Evolutionary conservation across 53 echinoderm and acorn worm genomes (phyloP), one percentile per base, ranked within the genome.

Genomic region (Paelopatides confundens): DNA sequence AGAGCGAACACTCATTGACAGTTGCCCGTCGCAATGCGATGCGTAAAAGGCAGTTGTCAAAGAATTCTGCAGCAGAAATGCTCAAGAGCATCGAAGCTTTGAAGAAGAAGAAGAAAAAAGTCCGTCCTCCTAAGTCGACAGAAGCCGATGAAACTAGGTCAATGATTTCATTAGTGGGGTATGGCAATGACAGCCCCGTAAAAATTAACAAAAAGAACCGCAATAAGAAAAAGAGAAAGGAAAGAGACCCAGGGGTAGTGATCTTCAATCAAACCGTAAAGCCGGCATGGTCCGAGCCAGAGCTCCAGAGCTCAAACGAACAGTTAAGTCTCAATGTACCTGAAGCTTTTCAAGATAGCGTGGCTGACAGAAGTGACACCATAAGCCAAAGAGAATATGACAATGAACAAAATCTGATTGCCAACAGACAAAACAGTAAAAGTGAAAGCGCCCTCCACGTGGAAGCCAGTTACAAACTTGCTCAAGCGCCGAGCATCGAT

Each of bases 1-100:
- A 99, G 67, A 92, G 70, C 3, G 99, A 99, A 58, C 99, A 99
- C 67, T 94, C 96, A 0, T 66, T 99, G 68, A 91, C 94, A 15
- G 87, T 96, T 1, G 96, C 99, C 28, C 84, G 96, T 50, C 77
- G 96, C 18, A 88, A 84, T 27, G 94, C 93, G 77, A 95, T 93
- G 82, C 87, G 95, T 66, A 65, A 93, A 8, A 38, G 97, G 33
- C 97, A 97, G 81, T 86, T 92, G 8, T 93, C 95, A 0, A 90
- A 92, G 21, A 93, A 92, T 63, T 90, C 94, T 49, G 94, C 96
- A 0, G 90, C 94, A 27, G 91, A 87, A 49, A 96, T 88, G 86
- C 86, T 90, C 35, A 85, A 91, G 2, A 90, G 92, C 88, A 96
- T 96, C 48, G 96, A 92, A 88, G 88, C 66, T 46, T 71, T 93